Evolutionary conservation across 2,888 invertebrate species (phyloP), one percentile per base, ranked within the genome.

Genomic region (Nemotelus pantherinus): DNA sequence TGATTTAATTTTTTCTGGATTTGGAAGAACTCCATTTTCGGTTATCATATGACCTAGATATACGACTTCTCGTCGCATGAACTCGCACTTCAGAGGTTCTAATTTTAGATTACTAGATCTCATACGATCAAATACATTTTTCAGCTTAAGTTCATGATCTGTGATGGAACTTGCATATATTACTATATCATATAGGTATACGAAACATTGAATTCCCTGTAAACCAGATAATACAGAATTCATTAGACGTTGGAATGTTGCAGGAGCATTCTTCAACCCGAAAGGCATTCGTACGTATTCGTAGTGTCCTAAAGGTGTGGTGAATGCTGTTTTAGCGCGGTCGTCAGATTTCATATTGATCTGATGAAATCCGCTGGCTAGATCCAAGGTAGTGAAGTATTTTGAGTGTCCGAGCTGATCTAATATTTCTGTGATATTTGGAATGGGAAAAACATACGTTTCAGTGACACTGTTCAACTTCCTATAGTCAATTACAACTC

Each of bases 241-340:
- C 83, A 84, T 84, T 4, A 83, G 55, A 2, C 82, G 63, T 68
- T 82, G 82, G 76, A 84, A 84, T 43, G 86, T 85, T 0, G 84
- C 83, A 0, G 87, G 87, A 1, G 86, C 85, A 78, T 86, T 86
- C 82, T 84, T 85, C 7, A 88, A 82, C 2, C 84, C 86, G 80
- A 87, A 85, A 0, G 85, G 85, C 83, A 25, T 25, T 25, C 25
- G 25, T 25, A 25, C 25, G 25, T 25, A 25, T 25, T 25, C 25
- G 25, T 25, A 86, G 77, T 85, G 85, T 47, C 84, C 86, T 6
- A 78, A 68, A 50, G 81, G 82, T 5, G 82, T 82, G 2, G 82
- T 81, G 78, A 86, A 86, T 1, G 85, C 86, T 10, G 85, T 86
- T 83, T 86, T 86, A 44, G 79, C 77, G 9, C 80, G 76, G 78